A percentile compares a stretch with the other conserved stretches of the same genome.
phyloP scores from a whole-genome alignment of 2,113 vertebrate genomes.

The Melanerpes formicivorus region DNA sequence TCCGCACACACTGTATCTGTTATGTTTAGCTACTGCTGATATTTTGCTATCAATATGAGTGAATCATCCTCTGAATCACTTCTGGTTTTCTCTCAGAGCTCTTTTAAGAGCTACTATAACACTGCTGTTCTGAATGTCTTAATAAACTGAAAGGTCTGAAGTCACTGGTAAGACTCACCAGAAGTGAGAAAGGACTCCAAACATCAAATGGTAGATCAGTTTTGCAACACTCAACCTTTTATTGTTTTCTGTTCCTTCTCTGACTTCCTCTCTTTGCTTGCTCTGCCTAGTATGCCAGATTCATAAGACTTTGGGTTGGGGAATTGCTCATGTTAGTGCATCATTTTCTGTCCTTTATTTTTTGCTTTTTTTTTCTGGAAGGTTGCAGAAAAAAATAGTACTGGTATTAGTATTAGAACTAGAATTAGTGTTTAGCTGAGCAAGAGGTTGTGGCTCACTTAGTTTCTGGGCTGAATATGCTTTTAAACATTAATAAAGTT shows the following conservation, averaged over 20 bases:
- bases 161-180: not conserved
- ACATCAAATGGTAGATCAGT: not conserved
- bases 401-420: not conserved
- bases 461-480: not conserved
- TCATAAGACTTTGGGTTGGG: not conserved
- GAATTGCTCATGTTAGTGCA: not conserved
- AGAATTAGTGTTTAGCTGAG: not conserved
- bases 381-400: not conserved
- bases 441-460: not conserved
- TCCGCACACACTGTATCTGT: constrained; percentile 31
- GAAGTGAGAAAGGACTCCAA: not conserved
- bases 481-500: not conserved
- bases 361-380: not conserved
- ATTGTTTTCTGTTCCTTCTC: not conserved
- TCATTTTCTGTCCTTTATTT: not conserved
- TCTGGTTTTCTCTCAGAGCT: constrained; percentile 39
- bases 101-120: constrained; percentile 22
- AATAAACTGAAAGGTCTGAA: constrained; percentile 31
- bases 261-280: not conserved
- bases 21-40: constrained; percentile 42
- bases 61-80: constrained; percentile 66
- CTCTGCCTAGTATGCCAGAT: not conserved
- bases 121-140: constrained; percentile 32
- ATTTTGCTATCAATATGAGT: constrained; percentile 60
- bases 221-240: not conserved